Evolutionary conservation across 2,888 invertebrate species (phyloP), one percentile per base, ranked within the genome.

Genomic region (Rhagonycha fulva): DNA sequence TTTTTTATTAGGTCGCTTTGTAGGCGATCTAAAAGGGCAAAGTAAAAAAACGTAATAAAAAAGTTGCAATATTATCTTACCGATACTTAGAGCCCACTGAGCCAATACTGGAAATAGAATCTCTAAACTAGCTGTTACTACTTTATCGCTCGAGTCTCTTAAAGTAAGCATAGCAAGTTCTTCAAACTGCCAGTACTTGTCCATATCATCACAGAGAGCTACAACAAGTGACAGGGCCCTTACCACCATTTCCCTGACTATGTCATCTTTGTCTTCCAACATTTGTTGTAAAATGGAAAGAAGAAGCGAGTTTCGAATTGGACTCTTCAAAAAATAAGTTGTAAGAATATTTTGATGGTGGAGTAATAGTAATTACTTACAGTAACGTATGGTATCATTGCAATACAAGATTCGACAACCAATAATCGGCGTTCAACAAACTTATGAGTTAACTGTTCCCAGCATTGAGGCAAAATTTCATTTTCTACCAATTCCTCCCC

Each of bases 211-310:
- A 85, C 93, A 91, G 74, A 91, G 89, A n/a, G 91, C 90, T 66
- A 91, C 88, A 28, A 93, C 87, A 7, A 93, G 85, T 0, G 92
- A 90, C 28, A 94, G 87, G 83, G 92, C 92, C 81, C 89, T 89
- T 4, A 93, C 89, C 9, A 91, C 91, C n/a, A 91, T 90, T 77
- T 89, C 90, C 78, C 93, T 86, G 2, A 94, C 93, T 68, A 86
- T 83, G 24, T 91, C 90, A 80, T 92, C 91, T 80, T 91, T 90
- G 82, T 94, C 94, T 80, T 93, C 93, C 73, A 93, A 85, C 91
- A 94, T 91, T 87, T 94, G 94, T 82, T 93, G 92, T 60, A 94
- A 86, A 91, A 94, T 93, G 11, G 93, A 93, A 67, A 94, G 87
- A 84, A 94, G 90, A 32, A 94, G 86, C 0, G 93, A 94, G 82